Evolutionary conservation across 2,113 vertebrate species (phyloP).

Genomic region (Malurus melanocephalus): DNA sequence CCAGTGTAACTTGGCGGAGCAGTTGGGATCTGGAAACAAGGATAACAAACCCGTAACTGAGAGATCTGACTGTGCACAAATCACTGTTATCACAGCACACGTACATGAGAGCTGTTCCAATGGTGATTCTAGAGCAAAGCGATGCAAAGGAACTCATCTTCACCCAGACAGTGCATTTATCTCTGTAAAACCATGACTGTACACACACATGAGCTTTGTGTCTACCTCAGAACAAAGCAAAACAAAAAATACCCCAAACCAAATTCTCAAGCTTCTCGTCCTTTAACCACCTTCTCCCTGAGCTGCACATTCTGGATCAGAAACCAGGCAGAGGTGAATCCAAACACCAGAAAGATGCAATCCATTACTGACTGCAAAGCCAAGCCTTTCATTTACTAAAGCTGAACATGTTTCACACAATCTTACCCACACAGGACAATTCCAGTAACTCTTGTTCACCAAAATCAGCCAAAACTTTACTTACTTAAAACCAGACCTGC

Average conservation of each 20-base stretch:
- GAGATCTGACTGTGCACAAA: conserved; percentile 50
- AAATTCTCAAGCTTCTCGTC: background rate
- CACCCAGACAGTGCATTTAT: background rate
- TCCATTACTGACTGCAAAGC: background rate
- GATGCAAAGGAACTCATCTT: background rate
- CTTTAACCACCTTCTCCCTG: background rate
- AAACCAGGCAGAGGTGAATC: background rate
- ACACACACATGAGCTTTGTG: background rate
- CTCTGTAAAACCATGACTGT: background rate
- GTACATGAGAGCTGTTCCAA: background rate
- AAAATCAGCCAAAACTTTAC: background rate
- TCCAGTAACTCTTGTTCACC: background rate
- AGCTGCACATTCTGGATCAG: background rate
- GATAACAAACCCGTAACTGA: conserved; percentile 73
- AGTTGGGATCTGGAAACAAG: conserved; percentile 90
- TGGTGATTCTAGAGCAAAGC: background rate
- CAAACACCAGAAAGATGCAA: background rate
- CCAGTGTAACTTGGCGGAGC: conserved; percentile 96
- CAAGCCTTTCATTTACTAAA: background rate
- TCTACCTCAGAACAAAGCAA: background rate
- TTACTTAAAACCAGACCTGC: background rate
- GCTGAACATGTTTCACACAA: background rate
- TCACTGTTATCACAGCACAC: background rate
- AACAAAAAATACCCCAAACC: background rate
- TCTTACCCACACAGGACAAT: background rate